Evolutionary conservation across 2,113 vertebrate genomes (phyloP).

Genomic region (Xenopus tropicalis): DNA sequence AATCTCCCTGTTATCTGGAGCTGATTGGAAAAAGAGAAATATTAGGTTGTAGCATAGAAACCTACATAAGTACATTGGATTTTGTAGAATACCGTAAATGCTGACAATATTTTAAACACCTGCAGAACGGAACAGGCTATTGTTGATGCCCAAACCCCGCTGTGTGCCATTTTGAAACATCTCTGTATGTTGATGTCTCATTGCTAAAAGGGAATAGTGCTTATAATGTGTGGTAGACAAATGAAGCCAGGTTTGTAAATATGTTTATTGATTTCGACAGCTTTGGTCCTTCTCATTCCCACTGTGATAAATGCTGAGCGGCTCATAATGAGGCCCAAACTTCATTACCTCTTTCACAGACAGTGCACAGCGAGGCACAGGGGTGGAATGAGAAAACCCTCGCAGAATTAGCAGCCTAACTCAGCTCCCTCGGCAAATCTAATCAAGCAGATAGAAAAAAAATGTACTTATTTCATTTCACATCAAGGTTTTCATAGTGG

Average conservation of each 20-base stretch:
- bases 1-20: too few species aligned
- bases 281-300: conserved; percentile 34
- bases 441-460: conserved; percentile 14
- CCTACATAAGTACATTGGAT: too few species aligned
- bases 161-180: conserved; percentile 5
- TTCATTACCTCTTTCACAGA: conserved; percentile 36
- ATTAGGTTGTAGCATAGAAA: too few species aligned
- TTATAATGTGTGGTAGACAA: conserved; percentile 16
- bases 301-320: conserved; percentile 26
- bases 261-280: conserved; percentile 37
- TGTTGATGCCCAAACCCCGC: conserved; percentile 10
- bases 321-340: conserved; percentile 19
- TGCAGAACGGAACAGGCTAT: background rate
- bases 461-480: conserved; percentile 19
- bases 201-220: conserved; percentile 17
- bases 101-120: too few species aligned
- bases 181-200: conserved; percentile 5
- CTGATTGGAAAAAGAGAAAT: too few species aligned
- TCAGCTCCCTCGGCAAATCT: conserved; percentile 14
- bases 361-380: conserved; percentile 23
- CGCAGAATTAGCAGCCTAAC: conserved; percentile 25
- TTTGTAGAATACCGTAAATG: too few species aligned
- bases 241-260: conserved; percentile 32
- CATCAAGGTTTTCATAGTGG: background rate
- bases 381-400: background rate